Percentiles rank a stretch among this genome's conserved stretches.
Conservation (phyloP, 2,888 invertebrate species). For the Myopa tessellatipennis region DNA sequence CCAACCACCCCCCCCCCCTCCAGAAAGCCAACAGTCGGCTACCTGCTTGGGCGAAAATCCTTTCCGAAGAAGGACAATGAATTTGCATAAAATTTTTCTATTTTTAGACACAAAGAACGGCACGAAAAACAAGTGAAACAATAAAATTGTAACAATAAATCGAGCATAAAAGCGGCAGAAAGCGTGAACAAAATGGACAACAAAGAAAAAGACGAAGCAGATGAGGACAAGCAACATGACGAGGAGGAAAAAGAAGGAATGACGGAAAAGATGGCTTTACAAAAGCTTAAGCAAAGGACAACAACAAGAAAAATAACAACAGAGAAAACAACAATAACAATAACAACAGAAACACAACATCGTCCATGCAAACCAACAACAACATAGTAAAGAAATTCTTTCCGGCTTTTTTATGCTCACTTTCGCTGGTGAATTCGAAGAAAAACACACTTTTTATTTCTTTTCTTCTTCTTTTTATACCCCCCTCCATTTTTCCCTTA, state of each 20-base stretch:
- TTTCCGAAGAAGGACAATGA: neutral
- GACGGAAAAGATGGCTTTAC: no score
- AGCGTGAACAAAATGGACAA: constrained; percentile 49
- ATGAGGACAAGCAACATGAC: neutral
- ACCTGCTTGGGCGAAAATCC: neutral
- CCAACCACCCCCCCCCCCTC: neutral
- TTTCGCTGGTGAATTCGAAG: constrained; percentile 1
- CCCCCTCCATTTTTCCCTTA: no score
- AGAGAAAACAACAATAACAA: neutral
- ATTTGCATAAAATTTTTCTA: neutral
- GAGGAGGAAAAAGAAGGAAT: no score
- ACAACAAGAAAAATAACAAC: neutral
- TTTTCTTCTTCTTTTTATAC: neutral
- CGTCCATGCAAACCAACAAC: neutral
- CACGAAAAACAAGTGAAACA: neutral
- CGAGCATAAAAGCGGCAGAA: constrained; percentile 57
- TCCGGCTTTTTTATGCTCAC: constrained; percentile 13
- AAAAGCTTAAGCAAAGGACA: no score
- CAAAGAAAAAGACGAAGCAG: constrained; percentile 18
- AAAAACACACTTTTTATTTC: neutral
- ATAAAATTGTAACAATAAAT: constrained; percentile 26
- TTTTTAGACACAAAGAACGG: neutral
- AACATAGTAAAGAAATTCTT: constrained; percentile 10
- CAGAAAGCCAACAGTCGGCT: no score
- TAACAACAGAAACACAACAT: neutral